Percentiles rank a stretch among this genome's conserved stretches.
phyloP scores from a whole-genome alignment of 2,888 invertebrate genomes.

The Cremastinae sp. region DNA sequence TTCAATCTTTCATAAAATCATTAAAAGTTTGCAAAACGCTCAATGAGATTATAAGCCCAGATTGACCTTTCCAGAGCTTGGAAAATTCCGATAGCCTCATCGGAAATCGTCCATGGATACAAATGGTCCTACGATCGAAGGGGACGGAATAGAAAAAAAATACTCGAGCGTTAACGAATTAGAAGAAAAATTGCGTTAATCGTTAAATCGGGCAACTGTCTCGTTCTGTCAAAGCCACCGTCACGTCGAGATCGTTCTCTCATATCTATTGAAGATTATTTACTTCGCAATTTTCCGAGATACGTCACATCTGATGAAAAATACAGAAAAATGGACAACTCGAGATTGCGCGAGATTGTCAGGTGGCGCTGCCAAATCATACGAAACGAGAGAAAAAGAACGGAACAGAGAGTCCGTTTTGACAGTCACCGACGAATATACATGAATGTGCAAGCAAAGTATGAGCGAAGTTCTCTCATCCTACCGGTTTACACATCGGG shows the following conservation, averaged over 20 bases:
- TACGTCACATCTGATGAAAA: conserved; percentile 16
- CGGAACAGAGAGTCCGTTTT: conserved; percentile 27
- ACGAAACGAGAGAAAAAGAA: conserved; percentile 13
- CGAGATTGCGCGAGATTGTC: conserved; percentile 45
- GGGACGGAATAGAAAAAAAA: not conserved
- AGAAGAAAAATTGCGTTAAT: conserved; percentile 57
- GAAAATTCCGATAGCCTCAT: too few species aligned
- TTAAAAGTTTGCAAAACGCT: too few species aligned
- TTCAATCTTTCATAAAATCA: too few species aligned
- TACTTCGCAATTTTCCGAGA: conserved; percentile 24
- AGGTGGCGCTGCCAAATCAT: conserved; percentile 17
- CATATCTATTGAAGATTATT: conserved; percentile 51
- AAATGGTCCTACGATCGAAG: too few species aligned
- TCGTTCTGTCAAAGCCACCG: conserved; percentile 8
- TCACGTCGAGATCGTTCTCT: conserved; percentile 18
- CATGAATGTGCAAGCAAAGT: conserved; percentile 56
- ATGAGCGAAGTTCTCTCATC: conserved; percentile 53
- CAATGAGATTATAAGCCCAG: too few species aligned
- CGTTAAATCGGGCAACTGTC: conserved; percentile 23
- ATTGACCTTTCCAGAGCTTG: too few species aligned
- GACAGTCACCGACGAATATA: conserved; percentile 56
- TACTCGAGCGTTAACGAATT: conserved; percentile 43
- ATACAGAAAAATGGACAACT: conserved; percentile 16
- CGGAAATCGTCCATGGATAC: too few species aligned
- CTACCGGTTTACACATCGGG: conserved; percentile 24